phyloP scores from a whole-genome alignment of 2,888 invertebrate species.

The Antheraea yamamai region DNA sequence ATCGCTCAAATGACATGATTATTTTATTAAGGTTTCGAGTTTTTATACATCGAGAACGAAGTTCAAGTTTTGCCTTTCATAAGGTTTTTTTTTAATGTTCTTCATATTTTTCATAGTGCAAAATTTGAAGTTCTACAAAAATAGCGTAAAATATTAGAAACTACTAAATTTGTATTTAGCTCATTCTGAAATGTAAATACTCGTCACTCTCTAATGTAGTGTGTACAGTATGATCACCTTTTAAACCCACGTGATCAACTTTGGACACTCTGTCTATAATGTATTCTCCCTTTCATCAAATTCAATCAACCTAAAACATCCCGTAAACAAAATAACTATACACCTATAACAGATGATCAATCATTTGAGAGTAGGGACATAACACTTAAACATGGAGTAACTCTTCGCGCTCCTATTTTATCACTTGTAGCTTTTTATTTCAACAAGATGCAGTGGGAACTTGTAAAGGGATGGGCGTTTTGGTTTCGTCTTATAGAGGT shows the following conservation, averaged over 20 bases:
- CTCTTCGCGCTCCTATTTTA: conserved; percentile 22
- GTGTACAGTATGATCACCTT: conserved; percentile 13
- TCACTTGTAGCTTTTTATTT: conserved; percentile 23
- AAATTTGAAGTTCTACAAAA: too few species aligned
- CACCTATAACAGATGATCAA: conserved; percentile 47
- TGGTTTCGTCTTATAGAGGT: neutral
- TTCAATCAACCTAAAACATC: conserved; percentile 62
- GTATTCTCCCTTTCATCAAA: conserved; percentile 25
- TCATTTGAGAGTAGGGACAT: conserved; percentile 47
- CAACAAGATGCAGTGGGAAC: conserved; percentile 10
- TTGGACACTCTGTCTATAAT: neutral
- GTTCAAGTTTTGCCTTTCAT: too few species aligned
- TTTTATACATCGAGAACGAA: too few species aligned
- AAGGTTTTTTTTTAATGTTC: too few species aligned
- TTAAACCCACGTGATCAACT: conserved; percentile 5
- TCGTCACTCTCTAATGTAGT: neutral
- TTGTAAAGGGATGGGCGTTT: conserved; percentile 6
- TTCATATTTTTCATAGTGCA: too few species aligned
- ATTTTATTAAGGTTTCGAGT: too few species aligned
- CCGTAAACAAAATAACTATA: conserved; percentile 36
- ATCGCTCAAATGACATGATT: too few species aligned
- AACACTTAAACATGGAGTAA: conserved; percentile 42
- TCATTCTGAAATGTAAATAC: too few species aligned
- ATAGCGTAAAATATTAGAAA: too few species aligned
- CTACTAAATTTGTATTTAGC: too few species aligned